Conservation (phyloP, 2,888 invertebrate species). For the Papilio elwesi region DNA sequence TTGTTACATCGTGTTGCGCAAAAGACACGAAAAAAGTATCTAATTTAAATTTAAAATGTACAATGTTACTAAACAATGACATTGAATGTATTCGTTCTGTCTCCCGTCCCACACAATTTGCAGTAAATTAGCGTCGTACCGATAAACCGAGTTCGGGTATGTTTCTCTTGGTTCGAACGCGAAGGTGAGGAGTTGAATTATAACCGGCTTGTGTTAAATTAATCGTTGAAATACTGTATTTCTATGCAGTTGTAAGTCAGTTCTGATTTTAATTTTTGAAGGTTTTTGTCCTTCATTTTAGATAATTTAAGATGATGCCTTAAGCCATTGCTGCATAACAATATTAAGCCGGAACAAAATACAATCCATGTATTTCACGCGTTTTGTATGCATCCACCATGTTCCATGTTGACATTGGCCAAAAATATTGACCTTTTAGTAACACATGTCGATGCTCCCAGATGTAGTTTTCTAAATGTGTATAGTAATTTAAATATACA, state of each 20-base stretch:
- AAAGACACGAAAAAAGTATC: conserved; percentile 22
- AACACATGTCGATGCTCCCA: conserved; percentile 16
- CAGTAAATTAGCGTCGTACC: conserved; percentile 20
- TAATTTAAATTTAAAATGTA: conserved; percentile 31
- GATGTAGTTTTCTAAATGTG: background rate
- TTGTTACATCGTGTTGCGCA: conserved; percentile 17
- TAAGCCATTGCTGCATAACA: no score
- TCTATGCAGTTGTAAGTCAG: background rate
- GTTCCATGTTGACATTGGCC: conserved; percentile 8
- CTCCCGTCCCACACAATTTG: conserved; percentile 19
- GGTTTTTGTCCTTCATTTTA: background rate
- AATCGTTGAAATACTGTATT: background rate
- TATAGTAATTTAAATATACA: background rate
- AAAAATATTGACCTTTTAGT: conserved; percentile 22
- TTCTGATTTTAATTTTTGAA: background rate
- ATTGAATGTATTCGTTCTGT: conserved; percentile 16
- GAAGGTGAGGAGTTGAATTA: conserved; percentile 1
- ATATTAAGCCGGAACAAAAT: no score
- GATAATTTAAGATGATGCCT: no score
- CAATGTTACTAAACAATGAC: conserved; percentile 16
- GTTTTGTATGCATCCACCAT: conserved; percentile 1
- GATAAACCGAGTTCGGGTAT: conserved; percentile 11
- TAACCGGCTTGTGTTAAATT: background rate
- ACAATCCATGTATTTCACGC: no score
- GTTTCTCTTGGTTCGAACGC: background rate